Evolutionary conservation across 2,113 vertebrate genomes (phyloP).

Genomic region (Sarotherodon lohbergeri): DNA sequence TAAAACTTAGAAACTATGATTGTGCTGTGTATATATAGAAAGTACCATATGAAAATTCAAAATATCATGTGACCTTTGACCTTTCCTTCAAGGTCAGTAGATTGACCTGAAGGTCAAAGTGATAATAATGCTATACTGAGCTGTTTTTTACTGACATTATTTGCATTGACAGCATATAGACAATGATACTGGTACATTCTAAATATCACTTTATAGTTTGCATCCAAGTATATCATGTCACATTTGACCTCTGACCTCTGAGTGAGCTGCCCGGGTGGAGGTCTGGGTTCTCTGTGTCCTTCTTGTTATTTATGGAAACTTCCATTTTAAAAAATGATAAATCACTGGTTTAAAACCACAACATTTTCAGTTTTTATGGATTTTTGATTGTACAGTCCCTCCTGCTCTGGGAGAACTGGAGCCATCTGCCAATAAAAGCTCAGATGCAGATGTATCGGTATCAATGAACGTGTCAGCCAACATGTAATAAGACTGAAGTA

Average conservation of each 20-base stretch:
- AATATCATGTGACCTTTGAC: not conserved
- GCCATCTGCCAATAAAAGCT: not conserved
- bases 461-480: rapidly evolving
- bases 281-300: not conserved
- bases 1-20: not conserved
- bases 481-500: not conserved
- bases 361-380: not conserved
- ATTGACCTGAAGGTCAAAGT: not conserved
- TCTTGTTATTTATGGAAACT: not conserved
- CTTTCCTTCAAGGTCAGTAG: not conserved
- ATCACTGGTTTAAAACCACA: not conserved
- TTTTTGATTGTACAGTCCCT: not conserved
- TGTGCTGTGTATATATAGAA: not conserved
- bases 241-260: not conserved
- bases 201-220: not conserved
- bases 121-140: not conserved
- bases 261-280: not conserved
- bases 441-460: rapidly evolving
- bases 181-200: not conserved
- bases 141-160: not conserved
- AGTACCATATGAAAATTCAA: rapidly evolving
- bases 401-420: not conserved
- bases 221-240: rapidly evolving
- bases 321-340: not conserved
- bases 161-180: not conserved